A percentile compares a stretch with the other conserved stretches of the same genome.
Evolutionary conservation across 2,113 vertebrate species (phyloP).

Genomic region (Gasterosteus aculeatus): DNA sequence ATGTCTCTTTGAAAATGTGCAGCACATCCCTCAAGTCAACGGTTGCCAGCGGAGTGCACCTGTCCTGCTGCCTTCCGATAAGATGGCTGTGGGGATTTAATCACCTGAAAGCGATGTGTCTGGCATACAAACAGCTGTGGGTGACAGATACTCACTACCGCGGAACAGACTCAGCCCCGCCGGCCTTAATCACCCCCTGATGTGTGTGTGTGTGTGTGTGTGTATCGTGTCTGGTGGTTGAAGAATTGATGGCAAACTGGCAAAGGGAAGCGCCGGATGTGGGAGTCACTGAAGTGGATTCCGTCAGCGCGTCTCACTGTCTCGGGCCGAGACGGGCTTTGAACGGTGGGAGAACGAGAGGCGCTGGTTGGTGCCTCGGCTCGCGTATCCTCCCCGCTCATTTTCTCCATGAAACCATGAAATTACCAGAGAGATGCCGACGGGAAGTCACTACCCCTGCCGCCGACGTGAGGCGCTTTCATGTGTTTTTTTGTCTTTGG

Average conservation of each 20-base stretch:
- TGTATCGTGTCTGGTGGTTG: not conserved
- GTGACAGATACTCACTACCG: conserved; percentile 39
- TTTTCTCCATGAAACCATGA: conserved; percentile 15
- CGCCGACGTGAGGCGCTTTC: not conserved
- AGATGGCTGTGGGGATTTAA: conserved; percentile 62
- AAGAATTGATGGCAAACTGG: conserved; percentile 33
- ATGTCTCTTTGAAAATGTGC: conserved; percentile 49
- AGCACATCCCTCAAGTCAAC: conserved; percentile 57
- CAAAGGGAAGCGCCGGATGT: conserved; percentile 29
- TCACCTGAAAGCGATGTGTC: conserved; percentile 55
- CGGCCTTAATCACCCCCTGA: conserved; percentile 31
- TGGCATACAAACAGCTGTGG: conserved; percentile 51
- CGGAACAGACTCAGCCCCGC: conserved; percentile 8
- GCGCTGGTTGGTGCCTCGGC: conserved; percentile 30
- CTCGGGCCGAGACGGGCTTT: conserved; percentile 18
- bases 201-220: conserved; percentile 10
- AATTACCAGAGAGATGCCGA: conserved; percentile 24
- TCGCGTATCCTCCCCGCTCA: conserved; percentile 21
- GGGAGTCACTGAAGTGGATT: conserved; percentile 46
- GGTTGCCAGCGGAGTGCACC: conserved; percentile 40
- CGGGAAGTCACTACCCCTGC: not conserved
- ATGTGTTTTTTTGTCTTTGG: not conserved
- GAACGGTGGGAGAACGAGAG: conserved; percentile 10
- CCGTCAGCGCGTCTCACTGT: conserved; percentile 28
- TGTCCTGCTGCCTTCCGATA: conserved; percentile 68